A percentile compares a stretch with the other conserved stretches of the same genome.
Evolutionary conservation across 1,140 invertebrate genomes (phyloP).

Genomic region (Cotesia vestalis): DNA sequence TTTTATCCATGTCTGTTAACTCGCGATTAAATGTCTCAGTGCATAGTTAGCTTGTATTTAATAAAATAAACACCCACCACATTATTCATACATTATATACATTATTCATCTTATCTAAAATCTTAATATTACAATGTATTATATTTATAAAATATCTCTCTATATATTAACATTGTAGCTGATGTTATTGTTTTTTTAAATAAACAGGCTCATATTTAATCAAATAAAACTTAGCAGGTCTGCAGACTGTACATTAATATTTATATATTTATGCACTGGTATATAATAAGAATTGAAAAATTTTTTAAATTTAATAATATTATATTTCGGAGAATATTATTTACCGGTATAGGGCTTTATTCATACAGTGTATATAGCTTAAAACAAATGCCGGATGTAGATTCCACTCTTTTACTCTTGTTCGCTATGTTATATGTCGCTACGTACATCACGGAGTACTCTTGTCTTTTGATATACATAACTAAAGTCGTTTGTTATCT

Average conservation of each 20-base stretch:
- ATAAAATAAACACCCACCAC: not conserved
- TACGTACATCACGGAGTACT: not conserved
- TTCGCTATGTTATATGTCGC: not conserved
- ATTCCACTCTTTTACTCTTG: not conserved
- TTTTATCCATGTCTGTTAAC: slow-evolving; percentile 6
- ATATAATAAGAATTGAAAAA: not conserved
- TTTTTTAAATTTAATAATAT: not conserved
- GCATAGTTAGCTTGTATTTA: not conserved
- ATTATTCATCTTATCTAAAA: not conserved
- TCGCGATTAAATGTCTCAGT: not conserved
- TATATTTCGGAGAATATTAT: slow-evolving; percentile 19
- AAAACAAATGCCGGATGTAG: slow-evolving; percentile 38
- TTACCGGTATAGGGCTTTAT: slow-evolving; percentile 1
- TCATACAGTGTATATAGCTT: slow-evolving; percentile 14
- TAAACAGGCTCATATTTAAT: no score
- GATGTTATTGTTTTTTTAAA: not conserved
- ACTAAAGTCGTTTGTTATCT: slow-evolving; percentile 17
- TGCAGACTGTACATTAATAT: no score
- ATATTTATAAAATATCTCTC: not conserved
- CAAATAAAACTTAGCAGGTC: no score
- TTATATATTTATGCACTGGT: no score
- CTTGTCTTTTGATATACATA: not conserved
- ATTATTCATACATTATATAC: not conserved
- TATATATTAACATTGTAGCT: not conserved
- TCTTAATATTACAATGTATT: not conserved